A percentile compares a stretch with the other conserved stretches of the same genome.
Evolutionary conservation across 2,113 vertebrate genomes (phyloP).

Genomic region (Coregonus clupeaformis): DNA sequence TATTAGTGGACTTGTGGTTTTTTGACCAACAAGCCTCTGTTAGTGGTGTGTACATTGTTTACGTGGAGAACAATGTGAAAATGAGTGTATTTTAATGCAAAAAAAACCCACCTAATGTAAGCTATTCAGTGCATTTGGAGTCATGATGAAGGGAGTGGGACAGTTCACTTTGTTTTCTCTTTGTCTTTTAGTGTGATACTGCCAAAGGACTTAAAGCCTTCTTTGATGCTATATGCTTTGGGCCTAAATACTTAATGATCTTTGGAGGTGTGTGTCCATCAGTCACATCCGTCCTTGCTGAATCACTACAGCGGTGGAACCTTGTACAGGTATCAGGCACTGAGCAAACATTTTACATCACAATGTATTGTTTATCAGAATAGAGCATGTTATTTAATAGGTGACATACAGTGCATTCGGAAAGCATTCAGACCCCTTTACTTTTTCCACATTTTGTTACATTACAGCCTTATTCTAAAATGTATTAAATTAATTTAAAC

Average conservation of each 20-base stretch:
- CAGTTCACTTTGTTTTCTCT: slow-evolving; percentile 10
- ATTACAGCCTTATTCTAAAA: too few relatives aligned
- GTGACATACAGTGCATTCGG: too few relatives aligned
- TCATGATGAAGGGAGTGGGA: background rate
- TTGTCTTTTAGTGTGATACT: slow-evolving; percentile 77
- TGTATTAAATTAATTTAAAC: too few relatives aligned
- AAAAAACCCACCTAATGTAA: background rate
- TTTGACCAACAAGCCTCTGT: background rate
- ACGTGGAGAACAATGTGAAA: too few relatives aligned
- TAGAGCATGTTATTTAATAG: too few relatives aligned
- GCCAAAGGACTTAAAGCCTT: slow-evolving; percentile 86
- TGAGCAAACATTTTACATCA: too few relatives aligned
- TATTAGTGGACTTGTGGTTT: background rate
- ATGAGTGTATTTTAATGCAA: background rate
- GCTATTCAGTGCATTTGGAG: background rate
- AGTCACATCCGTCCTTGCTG: slow-evolving; percentile 85
- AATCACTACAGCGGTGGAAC: slow-evolving; percentile 84
- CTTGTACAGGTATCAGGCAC: slow-evolving; percentile 83
- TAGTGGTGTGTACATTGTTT: background rate
- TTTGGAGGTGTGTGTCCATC: slow-evolving; percentile 90
- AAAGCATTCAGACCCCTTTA: too few relatives aligned
- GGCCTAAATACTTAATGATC: slow-evolving; percentile 85
- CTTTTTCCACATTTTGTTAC: too few relatives aligned
- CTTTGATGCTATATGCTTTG: slow-evolving; percentile 91
- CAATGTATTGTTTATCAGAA: too few relatives aligned